Evolutionary conservation across 2,797 vertebrate genomes (phyloP).

Genomic region (Eulemur rubriventer): DNA sequence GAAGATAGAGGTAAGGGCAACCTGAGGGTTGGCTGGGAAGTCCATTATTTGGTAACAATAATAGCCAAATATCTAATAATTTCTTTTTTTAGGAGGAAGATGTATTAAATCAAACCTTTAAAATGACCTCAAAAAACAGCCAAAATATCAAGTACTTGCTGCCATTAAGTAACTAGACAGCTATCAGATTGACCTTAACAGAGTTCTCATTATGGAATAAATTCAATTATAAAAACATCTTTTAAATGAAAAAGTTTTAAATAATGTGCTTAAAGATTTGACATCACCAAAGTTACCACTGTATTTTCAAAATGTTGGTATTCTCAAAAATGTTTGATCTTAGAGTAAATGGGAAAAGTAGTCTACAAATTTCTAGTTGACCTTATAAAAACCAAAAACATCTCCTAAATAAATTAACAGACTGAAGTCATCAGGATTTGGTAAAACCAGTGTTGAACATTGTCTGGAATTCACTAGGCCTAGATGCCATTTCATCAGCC

Average conservation of each 20-base stretch:
- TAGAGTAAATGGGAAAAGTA: slow-evolving; percentile 64
- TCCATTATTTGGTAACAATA: neutral
- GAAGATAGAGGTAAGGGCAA: neutral
- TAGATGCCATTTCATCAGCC: neutral
- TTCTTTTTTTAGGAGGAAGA: neutral
- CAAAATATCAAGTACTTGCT: neutral
- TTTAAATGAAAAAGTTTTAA: slow-evolving; percentile 17
- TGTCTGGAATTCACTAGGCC: slow-evolving; percentile 34
- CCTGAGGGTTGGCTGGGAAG: neutral
- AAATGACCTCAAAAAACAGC: slow-evolving; percentile 1
- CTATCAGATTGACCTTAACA: neutral
- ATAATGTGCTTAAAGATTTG: neutral
- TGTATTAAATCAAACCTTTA: slow-evolving; percentile 15
- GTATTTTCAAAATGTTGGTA: slow-evolving; percentile 35
- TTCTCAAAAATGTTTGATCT: slow-evolving; percentile 64
- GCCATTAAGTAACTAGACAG: neutral
- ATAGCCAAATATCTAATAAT: neutral
- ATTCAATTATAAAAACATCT: neutral
- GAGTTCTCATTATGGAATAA: neutral
- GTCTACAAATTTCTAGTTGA: slow-evolving; percentile 39
- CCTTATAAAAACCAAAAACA: slow-evolving; percentile 68
- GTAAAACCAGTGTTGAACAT: neutral
- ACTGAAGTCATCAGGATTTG: neutral
- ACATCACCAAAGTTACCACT: neutral
- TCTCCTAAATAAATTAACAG: slow-evolving; percentile 66